These are phyloP conservation scores for Meles meles DNA, from an alignment of 2,113 vertebrate species.

Conservation along the genomic window DNA sequence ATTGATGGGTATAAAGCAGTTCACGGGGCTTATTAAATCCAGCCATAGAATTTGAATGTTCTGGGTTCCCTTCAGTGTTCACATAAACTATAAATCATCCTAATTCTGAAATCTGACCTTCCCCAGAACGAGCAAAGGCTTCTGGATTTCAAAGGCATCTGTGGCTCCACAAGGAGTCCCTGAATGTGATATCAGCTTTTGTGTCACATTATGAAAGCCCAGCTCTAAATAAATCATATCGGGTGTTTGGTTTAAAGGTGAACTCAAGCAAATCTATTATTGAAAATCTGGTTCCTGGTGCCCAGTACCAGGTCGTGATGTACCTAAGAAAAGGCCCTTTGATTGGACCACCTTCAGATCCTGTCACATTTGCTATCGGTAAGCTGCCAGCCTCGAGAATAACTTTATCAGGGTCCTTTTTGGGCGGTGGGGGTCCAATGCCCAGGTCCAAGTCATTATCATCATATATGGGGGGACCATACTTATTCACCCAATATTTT, in stretches of 20 bases:
- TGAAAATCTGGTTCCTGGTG: conserved; percentile 92
- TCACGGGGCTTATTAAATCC: conserved; percentile 40
- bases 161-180: neutral
- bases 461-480: neutral
- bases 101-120: conserved; percentile 52
- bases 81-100: conserved; percentile 17
- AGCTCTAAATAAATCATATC: neutral
- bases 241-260: conserved; percentile 82
- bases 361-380: conserved; percentile 96
- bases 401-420: neutral
- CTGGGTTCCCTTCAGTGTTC: neutral
- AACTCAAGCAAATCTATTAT: conserved; percentile 93
- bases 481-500: neutral
- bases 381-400: conserved; percentile 41
- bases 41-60: conserved; percentile 14
- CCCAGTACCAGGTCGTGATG: conserved; percentile 93
- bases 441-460: neutral
- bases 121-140: neutral
- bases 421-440: neutral
- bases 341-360: conserved; percentile 93
- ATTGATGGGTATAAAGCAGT: neutral
- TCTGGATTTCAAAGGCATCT: conserved; percentile 15
- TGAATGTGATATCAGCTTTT: neutral
- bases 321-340: conserved; percentile 92
- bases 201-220: neutral